Evolutionary conservation across 2,888 invertebrate species (phyloP), one percentile per base, ranked within the genome.

Genomic region (Mythimna loreyi): DNA sequence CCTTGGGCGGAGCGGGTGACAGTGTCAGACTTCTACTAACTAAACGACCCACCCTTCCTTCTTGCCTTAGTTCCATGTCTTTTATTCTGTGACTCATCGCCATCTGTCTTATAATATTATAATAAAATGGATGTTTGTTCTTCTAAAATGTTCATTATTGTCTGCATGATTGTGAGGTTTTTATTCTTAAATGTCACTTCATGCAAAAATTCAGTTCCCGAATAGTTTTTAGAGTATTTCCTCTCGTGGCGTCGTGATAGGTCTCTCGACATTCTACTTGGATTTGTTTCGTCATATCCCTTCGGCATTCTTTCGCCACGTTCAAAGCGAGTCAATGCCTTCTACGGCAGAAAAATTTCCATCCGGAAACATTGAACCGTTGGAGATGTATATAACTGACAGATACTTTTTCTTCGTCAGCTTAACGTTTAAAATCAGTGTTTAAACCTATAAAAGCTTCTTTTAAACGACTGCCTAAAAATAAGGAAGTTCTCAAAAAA

Each of bases 191-290:
- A 70, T 43, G 55, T n/a, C 55, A 70, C 19, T 30, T 49, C 23
- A 72, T 50, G 63, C 72, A 56, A 50, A 63, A 56, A 36, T 5
- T 5, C 30, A 55, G 55, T 63, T 72, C 33, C 49, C 28, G 21
- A 30, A 30, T 55, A 7, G 19, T 60, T 61, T 40, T 64, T 40
- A n/a, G 40, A 61, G 47, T 61, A 56, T 61, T 72, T 72, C 72
- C 53, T 52, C 19, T 43, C 30, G 28, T n/a, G 21, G 4, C n/a
- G 28, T 75, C 75, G 75, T 75, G 75, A 75, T 75, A 75, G 70
- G 76, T 75, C 64, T 21, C 61, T 64, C 50, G 33, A 30, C 52
- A 57, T 64, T 75, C 50, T 25, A 60, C 30, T 23, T 25, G 13
- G 21, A 19, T 50, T 25, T 1, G 36, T 75, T 70, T 61, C 76